Conservation (phyloP, 2,888 invertebrate genomes). For the Drosophila pseudotakahashii region DNA sequence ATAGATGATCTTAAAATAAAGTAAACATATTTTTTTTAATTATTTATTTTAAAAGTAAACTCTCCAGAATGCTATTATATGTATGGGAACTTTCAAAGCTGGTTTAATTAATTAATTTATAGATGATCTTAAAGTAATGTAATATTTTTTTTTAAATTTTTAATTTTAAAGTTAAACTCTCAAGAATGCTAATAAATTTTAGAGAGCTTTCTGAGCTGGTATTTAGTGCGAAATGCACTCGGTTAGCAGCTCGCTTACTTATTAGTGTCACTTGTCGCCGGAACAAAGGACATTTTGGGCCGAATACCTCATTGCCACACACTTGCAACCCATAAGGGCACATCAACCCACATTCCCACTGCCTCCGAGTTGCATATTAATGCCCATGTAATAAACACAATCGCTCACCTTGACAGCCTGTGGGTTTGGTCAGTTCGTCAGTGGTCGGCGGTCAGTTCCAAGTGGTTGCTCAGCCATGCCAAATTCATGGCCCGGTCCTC, state of each 20-base stretch:
- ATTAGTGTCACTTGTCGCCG: constrained; percentile 53
- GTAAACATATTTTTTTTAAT: neutral
- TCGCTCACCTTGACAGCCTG: constrained; percentile 71
- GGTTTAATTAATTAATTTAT: no score
- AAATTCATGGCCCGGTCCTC: constrained; percentile 58
- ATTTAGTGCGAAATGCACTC: neutral
- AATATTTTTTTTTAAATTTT: neutral
- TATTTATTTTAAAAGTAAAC: neutral
- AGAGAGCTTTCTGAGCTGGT: neutral
- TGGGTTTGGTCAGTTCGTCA: constrained; percentile 35
- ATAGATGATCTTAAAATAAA: no score
- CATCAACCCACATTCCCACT: neutral
- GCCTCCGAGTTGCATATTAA: constrained; percentile 57
- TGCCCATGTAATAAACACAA: constrained; percentile 73
- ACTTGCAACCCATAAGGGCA: constrained; percentile 2
- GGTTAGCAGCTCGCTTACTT: constrained; percentile 25
- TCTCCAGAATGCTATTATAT: neutral
- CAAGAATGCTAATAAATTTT: neutral
- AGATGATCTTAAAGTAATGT: no score
- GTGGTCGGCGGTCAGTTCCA: constrained; percentile 44
- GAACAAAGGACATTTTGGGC: constrained; percentile 26
- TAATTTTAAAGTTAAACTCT: neutral
- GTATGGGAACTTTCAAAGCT: neutral
- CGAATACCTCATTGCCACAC: constrained; percentile 28
- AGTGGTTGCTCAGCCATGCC: constrained; percentile 66